Percentiles rank a stretch among this genome's conserved stretches.
These are phyloP conservation scores for Rhinella marina DNA, from an alignment of 2,797 vertebrate genomes.

Conservation along the genomic window DNA sequence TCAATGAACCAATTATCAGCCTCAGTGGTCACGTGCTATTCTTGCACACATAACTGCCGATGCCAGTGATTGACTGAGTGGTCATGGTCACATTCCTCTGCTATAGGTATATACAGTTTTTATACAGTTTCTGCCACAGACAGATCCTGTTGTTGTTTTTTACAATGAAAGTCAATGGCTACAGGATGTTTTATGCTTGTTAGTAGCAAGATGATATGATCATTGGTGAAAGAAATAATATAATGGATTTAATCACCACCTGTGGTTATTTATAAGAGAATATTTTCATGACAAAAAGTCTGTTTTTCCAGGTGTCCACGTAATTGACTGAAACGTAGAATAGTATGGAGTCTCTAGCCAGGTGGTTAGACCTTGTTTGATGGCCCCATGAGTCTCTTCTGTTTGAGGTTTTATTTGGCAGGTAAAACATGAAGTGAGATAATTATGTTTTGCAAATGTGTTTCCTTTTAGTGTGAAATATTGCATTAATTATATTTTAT, in stretches of 20 bases:
- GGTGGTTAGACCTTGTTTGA: constrained; percentile 60
- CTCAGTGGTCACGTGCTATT: no score
- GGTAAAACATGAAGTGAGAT: constrained; percentile 57
- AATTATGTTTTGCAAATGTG: constrained; percentile 65
- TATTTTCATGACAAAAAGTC: constrained; percentile 60
- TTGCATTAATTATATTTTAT: constrained; percentile 66
- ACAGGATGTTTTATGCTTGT: background rate
- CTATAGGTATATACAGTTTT: background rate
- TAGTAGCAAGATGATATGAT: constrained; percentile 38
- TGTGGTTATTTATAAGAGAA: constrained; percentile 52
- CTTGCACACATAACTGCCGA: no score
- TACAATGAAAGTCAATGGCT: background rate
- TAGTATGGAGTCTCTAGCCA: constrained; percentile 62
- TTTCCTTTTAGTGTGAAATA: constrained; percentile 64
- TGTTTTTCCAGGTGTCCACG: constrained; percentile 56
- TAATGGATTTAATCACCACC: constrained; percentile 42
- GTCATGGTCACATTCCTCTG: background rate
- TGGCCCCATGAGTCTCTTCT: constrained; percentile 63
- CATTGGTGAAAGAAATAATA: constrained; percentile 32
- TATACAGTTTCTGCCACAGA: background rate
- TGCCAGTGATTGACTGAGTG: no score
- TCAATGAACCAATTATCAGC: no score
- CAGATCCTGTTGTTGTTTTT: background rate
- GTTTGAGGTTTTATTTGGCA: constrained; percentile 54
- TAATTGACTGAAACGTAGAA: constrained; percentile 66